Base-by-base conservation (phyloP, 37 sponge, comb jelly and placozoan species). In the Hormiphora californensis region DNA sequence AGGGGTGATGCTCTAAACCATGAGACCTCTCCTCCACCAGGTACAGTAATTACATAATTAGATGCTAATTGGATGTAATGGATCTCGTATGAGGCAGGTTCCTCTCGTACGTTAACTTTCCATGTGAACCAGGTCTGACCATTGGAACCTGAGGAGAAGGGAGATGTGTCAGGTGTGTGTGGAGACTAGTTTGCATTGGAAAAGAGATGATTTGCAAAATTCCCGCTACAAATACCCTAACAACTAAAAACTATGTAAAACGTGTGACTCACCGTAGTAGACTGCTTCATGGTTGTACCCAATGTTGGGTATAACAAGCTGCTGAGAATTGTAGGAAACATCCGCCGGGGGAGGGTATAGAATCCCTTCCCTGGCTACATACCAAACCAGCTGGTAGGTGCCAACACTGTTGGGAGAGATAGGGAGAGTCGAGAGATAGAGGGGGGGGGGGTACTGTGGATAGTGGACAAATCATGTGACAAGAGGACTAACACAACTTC, bases 191-290 rank as follows among this genome's bases (percentile, higher is more conserved):
- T n/a, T n/a, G n/a, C n/a, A n/a, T n/a, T n/a, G n/a, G n/a, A n/a
- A n/a, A n/a, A n/a, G n/a, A n/a, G n/a, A n/a, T n/a, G n/a, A n/a
- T n/a, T n/a, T n/a, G n/a, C n/a, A n/a, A n/a, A n/a, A n/a, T n/a
- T n/a, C n/a, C 11, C 51, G 51, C 51, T 46, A 46, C 11, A 46
- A 46, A 17, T 46, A 8, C 51, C 51, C 12, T 12, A 46, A 17
- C 51, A 46, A 46, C 12, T 17, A 46, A n/a, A n/a, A n/a, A n/a
- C n/a, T n/a, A n/a, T n/a, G n/a, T n/a, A n/a, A n/a, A n/a, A n/a
- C n/a, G n/a, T n/a, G n/a, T n/a, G n/a, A n/a, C n/a, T 57, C n/a
- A 57, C 61, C 61, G 27, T 57, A 57, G n/a, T 57, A 57, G 7
- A 57, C 61, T 4, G 61, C 61, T 30, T 57, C 61, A 30, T 57